Percentiles rank a stretch among this genome's conserved stretches.
phyloP scores from a whole-genome alignment of 2,888 invertebrate genomes.

The Zelleria hepariella region DNA sequence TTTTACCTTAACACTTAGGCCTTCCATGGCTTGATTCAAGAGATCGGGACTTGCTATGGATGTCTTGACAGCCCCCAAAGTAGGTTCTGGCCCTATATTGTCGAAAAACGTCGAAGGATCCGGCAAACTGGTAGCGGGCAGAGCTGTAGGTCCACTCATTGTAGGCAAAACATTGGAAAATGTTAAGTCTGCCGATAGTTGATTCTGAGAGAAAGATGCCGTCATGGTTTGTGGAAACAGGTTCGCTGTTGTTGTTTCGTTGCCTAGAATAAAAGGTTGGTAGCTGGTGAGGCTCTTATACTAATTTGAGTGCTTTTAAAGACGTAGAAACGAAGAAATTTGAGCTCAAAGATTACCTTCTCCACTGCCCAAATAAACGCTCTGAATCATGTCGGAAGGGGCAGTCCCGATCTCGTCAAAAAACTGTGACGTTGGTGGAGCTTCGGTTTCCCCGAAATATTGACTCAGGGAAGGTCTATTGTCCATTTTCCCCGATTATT shows the following conservation, averaged over 20 bases:
- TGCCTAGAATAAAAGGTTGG: conserved; percentile 19
- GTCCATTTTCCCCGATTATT: conserved; percentile 40
- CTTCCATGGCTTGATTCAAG: conserved; percentile 51
- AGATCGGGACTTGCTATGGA: conserved; percentile 31
- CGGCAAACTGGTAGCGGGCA: conserved; percentile 53
- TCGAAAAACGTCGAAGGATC: conserved; percentile 68
- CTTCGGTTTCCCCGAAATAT: conserved; percentile 65
- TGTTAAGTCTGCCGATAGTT: conserved; percentile 35
- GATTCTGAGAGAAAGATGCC: conserved; percentile 39
- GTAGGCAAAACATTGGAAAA: conserved; percentile 48
- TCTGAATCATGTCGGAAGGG: conserved; percentile 63
- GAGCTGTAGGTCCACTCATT: conserved; percentile 41
- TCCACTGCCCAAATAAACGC: conserved; percentile 55
- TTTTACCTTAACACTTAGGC: conserved; percentile 46
- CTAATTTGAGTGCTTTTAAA: neutral
- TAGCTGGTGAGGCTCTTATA: neutral
- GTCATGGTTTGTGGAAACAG: conserved; percentile 40
- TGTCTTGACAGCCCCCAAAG: conserved; percentile 35
- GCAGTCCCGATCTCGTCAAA: conserved; percentile 65
- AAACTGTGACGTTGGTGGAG: conserved; percentile 59
- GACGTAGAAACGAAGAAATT: neutral
- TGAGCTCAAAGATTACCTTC: conserved; percentile 29
- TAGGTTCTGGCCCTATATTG: conserved; percentile 56
- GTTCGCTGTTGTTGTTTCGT: conserved; percentile 28
- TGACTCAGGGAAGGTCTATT: conserved; percentile 70